Evolutionary conservation across 2,113 vertebrate genomes (phyloP), one percentile per base, ranked within the genome.

Genomic region (Pituophis catenifer): DNA sequence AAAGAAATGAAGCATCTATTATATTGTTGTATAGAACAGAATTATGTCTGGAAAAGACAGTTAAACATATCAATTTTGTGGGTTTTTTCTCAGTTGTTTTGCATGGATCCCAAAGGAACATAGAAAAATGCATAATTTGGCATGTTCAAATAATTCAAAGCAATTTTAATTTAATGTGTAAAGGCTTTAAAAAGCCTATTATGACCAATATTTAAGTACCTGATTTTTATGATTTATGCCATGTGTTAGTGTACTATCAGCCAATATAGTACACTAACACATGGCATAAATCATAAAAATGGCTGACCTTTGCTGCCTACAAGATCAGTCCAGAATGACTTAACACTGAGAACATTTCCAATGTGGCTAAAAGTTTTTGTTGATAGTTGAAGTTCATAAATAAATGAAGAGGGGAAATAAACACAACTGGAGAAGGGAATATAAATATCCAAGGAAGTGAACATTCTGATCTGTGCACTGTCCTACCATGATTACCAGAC

Each of bases 181-280:
- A 44, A 90, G 93, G 86, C 86, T n/a, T 88, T 85, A 93, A 81
- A 94, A 75, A 38, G 17, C 13, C 7, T 38, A 38, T 81, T 38
- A 33, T 81, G 17, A 8, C n/a, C 33, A 81, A 91, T 53, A 13
- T 94, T 96, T 93, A 94, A 95, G 90, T 90, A 24, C 88, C 93
- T 94, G 58, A 3, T 0, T 94, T 2, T 0, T 93, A 92, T 62
- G 92, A 54, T 94, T 93, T 29, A 81, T 94, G 81, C 81, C 26
- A 38, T 50, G 53, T 58, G 19, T 86, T 52, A 57, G 5, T 23
- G 17, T 89, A 89, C 38, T 93, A 5, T 94, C n/a, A n/a, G n/a
- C n/a, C n/a, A n/a, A n/a, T n/a, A n/a, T n/a, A n/a, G n/a, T n/a
- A n/a, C n/a, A n/a, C n/a, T n/a, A n/a, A n/a, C n/a, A n/a, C n/a